These are phyloP conservation scores for Loris lydekkerianus DNA, from an alignment of 2,797 vertebrate species.

Conservation along the genomic window DNA sequence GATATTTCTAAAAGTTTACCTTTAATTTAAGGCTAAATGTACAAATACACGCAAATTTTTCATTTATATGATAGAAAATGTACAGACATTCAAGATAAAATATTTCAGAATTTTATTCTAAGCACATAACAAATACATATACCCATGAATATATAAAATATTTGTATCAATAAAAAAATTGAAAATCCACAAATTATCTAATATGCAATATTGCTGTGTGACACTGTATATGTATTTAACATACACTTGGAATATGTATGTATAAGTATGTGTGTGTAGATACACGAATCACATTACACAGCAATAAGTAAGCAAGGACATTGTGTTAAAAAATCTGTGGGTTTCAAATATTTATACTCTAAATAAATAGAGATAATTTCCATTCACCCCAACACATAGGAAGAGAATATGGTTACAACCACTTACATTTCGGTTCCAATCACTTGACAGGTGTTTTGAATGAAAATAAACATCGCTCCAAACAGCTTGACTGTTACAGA, in stretches of 20 bases:
- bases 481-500: slow-evolving; percentile 84
- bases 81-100: background rate
- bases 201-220: background rate
- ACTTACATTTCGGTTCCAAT: slow-evolving; percentile 10
- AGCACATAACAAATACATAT: background rate
- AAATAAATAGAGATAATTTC: slow-evolving; percentile 10
- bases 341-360: slow-evolving; percentile 43
- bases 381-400: background rate
- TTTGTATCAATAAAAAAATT: background rate
- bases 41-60: background rate
- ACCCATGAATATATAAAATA: background rate
- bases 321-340: background rate
- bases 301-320: background rate
- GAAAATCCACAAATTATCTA: background rate
- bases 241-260: rapidly evolving
- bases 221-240: no score
- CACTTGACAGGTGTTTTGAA: slow-evolving; percentile 81
- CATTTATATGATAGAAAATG: background rate
- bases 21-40: background rate
- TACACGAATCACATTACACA: no score
- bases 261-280: background rate
- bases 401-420: background rate
- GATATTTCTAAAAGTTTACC: background rate
- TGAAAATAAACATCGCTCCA: slow-evolving; percentile 86
- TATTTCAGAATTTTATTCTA: background rate